Evolutionary conservation across 2,113 vertebrate species (phyloP).

Genomic region (Platycercus adscitus): DNA sequence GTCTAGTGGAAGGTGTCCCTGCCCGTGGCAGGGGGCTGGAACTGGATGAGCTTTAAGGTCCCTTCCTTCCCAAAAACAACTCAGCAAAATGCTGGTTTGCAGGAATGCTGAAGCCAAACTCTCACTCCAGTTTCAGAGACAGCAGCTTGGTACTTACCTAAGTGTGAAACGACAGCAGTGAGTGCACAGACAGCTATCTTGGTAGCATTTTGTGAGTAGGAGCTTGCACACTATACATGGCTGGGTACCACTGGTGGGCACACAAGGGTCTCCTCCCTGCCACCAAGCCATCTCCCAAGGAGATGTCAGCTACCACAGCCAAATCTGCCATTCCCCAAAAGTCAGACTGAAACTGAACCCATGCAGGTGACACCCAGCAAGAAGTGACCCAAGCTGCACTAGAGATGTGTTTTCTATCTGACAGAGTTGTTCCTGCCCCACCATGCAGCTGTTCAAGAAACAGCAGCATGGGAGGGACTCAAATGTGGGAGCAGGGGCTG

Average conservation of each 20-base stretch:
- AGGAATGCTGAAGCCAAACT: neutral
- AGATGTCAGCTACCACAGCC: neutral
- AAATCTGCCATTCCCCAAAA: neutral
- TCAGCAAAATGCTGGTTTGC: too few relatives aligned
- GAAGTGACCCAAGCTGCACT: neutral
- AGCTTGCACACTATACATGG: too few relatives aligned
- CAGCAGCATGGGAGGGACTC: neutral
- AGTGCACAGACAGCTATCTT: neutral
- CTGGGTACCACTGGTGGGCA: neutral
- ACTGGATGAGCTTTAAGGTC: neutral
- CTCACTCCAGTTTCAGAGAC: neutral
- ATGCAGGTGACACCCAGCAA: neutral
- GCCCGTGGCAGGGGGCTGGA: neutral
- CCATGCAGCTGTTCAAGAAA: accelerated
- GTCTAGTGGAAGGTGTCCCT: neutral
- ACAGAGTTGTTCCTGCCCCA: neutral
- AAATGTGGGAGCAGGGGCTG: neutral
- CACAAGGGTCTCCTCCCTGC: neutral
- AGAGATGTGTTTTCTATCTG: accelerated
- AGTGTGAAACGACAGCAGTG: neutral
- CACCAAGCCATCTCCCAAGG: neutral
- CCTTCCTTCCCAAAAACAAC: neutral
- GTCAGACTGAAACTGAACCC: neutral
- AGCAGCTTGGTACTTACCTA: neutral
- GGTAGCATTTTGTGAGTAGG: neutral